These are phyloP conservation scores for Bellardia bayeri DNA, from an alignment of 2,888 invertebrate species.

Conservation along the genomic window DNA sequence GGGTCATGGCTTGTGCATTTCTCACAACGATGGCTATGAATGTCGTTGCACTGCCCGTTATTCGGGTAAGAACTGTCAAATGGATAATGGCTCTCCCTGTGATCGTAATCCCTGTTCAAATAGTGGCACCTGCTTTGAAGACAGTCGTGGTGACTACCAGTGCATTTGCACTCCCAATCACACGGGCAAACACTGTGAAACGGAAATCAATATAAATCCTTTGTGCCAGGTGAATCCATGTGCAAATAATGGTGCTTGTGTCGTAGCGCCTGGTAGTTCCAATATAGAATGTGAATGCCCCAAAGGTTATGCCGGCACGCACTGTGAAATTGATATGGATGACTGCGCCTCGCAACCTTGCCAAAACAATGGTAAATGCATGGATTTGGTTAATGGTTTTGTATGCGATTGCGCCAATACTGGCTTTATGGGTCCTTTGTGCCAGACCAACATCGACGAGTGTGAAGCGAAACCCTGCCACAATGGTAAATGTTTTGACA, in stretches of 20 bases:
- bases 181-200: slow-evolving; percentile 90
- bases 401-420: slow-evolving; percentile 91
- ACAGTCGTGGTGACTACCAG: slow-evolving; percentile 88
- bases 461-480: slow-evolving; percentile 88
- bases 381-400: slow-evolving; percentile 90
- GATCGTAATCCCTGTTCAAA: slow-evolving; percentile 89
- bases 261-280: slow-evolving; percentile 86
- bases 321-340: slow-evolving; percentile 88
- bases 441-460: slow-evolving; percentile 92
- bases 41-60: slow-evolving; percentile 94
- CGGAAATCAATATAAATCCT: slow-evolving; percentile 88
- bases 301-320: slow-evolving; percentile 84
- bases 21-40: slow-evolving; percentile 90
- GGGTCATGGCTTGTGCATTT: slow-evolving; percentile 92
- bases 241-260: slow-evolving; percentile 91
- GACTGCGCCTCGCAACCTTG: slow-evolving; percentile 90
- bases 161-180: slow-evolving; percentile 89
- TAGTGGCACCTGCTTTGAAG: slow-evolving; percentile 89
- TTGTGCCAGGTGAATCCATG: slow-evolving; percentile 92
- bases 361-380: slow-evolving; percentile 89
- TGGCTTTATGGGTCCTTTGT: slow-evolving; percentile 90
- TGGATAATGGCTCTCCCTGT: slow-evolving; percentile 91
- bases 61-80: slow-evolving; percentile 94
- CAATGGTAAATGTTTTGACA: slow-evolving; percentile 92
- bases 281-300: slow-evolving; percentile 86